Evolutionary conservation across 2,888 invertebrate genomes (phyloP).

Genomic region (Pheosia gnoma): DNA sequence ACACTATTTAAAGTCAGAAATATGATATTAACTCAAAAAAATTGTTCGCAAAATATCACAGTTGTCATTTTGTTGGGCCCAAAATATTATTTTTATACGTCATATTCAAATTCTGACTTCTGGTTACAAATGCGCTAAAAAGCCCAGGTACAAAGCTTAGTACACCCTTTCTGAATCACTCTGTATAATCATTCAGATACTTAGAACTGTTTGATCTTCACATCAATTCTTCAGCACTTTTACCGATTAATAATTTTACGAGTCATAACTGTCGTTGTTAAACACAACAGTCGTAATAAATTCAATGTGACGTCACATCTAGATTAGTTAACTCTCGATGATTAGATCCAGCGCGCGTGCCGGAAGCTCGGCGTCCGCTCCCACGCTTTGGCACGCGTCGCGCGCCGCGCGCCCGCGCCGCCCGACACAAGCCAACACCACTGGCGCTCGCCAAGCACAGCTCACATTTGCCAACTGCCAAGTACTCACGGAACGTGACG

Average conservation of each 20-base stretch:
- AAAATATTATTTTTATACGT: too few species aligned
- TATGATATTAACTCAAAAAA: too few species aligned
- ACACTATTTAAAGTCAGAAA: too few species aligned
- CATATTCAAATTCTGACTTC: too few species aligned
- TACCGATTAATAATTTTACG: neutral
- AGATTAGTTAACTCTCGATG: conserved; percentile 17
- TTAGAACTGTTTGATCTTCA: neutral
- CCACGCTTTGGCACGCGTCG: conserved; percentile 75
- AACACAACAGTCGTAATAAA: conserved; percentile 7
- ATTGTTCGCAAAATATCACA: too few species aligned
- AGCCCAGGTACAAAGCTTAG: too few species aligned
- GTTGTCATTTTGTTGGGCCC: too few species aligned
- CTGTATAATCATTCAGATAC: too few species aligned
- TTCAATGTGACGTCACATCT: conserved; percentile 22
- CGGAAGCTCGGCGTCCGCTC: conserved; percentile 71
- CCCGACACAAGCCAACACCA: conserved; percentile 35
- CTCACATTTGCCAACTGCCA: conserved; percentile 6
- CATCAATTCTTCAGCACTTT: neutral
- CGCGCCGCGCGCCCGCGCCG: conserved; percentile 58
- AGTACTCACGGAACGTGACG: conserved; percentile 7
- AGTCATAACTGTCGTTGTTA: conserved; percentile 1
- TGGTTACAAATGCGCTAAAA: too few species aligned
- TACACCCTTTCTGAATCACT: too few species aligned
- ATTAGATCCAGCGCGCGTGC: conserved; percentile 49
- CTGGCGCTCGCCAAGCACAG: conserved; percentile 20